phyloP scores from a whole-genome alignment of 2,888 invertebrate species.

The Chymomyza amoena region DNA sequence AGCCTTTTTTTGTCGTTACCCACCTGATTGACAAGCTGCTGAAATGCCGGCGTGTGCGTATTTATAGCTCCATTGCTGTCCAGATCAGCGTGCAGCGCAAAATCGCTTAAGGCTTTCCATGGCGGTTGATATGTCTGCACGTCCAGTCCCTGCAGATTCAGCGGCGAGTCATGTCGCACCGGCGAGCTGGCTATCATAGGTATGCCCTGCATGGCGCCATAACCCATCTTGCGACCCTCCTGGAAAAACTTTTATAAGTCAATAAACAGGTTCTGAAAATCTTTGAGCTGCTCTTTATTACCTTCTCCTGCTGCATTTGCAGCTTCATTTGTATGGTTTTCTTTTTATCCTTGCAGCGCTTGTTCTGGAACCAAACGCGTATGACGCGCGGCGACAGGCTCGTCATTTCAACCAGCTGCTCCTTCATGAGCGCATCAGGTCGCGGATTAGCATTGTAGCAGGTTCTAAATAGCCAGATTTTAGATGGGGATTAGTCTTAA shows the following conservation, averaged over 20 bases:
- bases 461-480: conserved; percentile 80
- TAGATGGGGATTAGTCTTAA: neutral
- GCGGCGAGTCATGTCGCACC: conserved; percentile 92
- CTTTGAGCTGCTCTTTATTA: conserved; percentile 78
- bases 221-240: conserved; percentile 96
- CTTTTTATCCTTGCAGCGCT: conserved; percentile 98
- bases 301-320: conserved; percentile 99
- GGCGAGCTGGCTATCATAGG: conserved; percentile 98
- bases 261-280: neutral
- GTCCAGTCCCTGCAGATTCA: conserved; percentile 92
- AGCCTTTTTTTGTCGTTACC: conserved; percentile 64
- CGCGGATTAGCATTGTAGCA: conserved; percentile 99
- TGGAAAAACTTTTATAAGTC: conserved; percentile 77
- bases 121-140: conserved; percentile 95
- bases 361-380: conserved; percentile 99
- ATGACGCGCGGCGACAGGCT: conserved; percentile 97
- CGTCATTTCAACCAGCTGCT: conserved; percentile 99
- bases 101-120: conserved; percentile 97
- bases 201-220: conserved; percentile 97
- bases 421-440: conserved; percentile 99
- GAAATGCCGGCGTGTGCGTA: conserved; percentile 93
- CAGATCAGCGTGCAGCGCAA: conserved; percentile 95
- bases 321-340: conserved; percentile 97
- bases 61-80: conserved; percentile 87
- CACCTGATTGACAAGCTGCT: conserved; percentile 97